Conservation (phyloP, 2,888 invertebrate genomes). For the Salticus scenicus region DNA sequence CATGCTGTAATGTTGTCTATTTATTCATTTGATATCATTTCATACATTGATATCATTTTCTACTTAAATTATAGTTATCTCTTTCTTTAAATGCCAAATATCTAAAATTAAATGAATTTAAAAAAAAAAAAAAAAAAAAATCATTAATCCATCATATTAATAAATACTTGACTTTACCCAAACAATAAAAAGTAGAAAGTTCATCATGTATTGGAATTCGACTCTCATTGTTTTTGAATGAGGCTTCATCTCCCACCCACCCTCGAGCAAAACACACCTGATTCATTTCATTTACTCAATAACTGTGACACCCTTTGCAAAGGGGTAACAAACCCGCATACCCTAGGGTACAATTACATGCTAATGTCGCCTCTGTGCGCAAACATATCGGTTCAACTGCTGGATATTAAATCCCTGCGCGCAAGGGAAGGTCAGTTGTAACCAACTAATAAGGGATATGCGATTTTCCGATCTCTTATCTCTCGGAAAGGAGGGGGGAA, state of each 20-base stretch:
- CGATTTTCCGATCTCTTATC: constrained; percentile 7
- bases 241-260: neutral
- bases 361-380: constrained; percentile 44
- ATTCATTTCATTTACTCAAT: neutral
- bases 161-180: too few species aligned
- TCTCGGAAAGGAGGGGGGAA: neutral
- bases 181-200: too few species aligned
- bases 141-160: too few species aligned
- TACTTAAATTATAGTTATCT: too few species aligned
- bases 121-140: too few species aligned
- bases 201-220: too few species aligned
- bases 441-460: constrained; percentile 44
- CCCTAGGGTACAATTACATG: constrained; percentile 61
- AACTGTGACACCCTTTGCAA: neutral
- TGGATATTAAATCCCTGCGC: constrained; percentile 44
- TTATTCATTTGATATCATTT: too few species aligned
- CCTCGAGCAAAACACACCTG: neutral
- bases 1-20: too few species aligned
- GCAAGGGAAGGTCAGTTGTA: constrained; percentile 50
- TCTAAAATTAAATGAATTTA: too few species aligned
- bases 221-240: neutral
- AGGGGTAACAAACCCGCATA: constrained; percentile 11
- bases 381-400: constrained; percentile 43
- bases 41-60: too few species aligned
- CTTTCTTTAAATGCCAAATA: too few species aligned